phyloP scores from a whole-genome alignment of 2,113 vertebrate species.

The Thymallus thymallus region DNA sequence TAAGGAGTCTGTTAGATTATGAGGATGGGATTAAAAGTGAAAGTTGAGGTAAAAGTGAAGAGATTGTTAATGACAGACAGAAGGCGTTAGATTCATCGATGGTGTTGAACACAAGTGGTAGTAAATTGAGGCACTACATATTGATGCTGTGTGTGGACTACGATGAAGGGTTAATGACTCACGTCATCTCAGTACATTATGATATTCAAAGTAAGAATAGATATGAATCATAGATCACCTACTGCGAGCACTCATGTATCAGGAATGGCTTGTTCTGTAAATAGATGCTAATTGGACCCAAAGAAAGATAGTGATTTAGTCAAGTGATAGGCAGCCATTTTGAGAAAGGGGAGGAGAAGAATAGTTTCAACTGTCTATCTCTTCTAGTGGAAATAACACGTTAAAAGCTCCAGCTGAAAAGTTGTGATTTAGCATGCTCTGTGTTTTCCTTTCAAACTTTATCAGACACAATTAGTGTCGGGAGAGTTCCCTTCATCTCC shows the following conservation, averaged over 20 bases:
- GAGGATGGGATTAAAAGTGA: conserved; percentile 17
- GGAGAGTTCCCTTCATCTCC: conserved; percentile 45
- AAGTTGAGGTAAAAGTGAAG: conserved; percentile 2
- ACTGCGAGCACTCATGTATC: conserved; percentile 55
- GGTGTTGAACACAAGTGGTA: conserved; percentile 13
- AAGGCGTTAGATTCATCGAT: conserved; percentile 20
- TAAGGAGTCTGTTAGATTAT: conserved; percentile 23
- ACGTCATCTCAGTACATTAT: conserved; percentile 33
- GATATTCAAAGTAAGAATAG: conserved; percentile 51
- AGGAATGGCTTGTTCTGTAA: conserved; percentile 51
- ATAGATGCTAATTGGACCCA: conserved; percentile 66
- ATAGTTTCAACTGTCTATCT: conserved; percentile 7
- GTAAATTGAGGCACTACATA: not conserved
- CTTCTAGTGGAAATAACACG: conserved; percentile 19
- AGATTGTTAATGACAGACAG: not conserved
- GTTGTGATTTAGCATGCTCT: conserved; percentile 13
- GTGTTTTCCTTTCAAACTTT: conserved; percentile 50
- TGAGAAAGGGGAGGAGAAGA: conserved; percentile 10
- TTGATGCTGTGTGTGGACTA: conserved; percentile 6
- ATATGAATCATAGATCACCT: conserved; percentile 59
- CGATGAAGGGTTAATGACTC: conserved; percentile 46
- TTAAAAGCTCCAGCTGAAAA: conserved; percentile 25
- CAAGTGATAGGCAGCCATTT: conserved; percentile 28
- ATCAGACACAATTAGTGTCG: conserved; percentile 56
- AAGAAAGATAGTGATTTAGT: conserved; percentile 53